A percentile compares a stretch with the other conserved stretches of the same genome.
phyloP scores from a whole-genome alignment of 2,113 vertebrate species.

The Paraplagusia blochii region DNA sequence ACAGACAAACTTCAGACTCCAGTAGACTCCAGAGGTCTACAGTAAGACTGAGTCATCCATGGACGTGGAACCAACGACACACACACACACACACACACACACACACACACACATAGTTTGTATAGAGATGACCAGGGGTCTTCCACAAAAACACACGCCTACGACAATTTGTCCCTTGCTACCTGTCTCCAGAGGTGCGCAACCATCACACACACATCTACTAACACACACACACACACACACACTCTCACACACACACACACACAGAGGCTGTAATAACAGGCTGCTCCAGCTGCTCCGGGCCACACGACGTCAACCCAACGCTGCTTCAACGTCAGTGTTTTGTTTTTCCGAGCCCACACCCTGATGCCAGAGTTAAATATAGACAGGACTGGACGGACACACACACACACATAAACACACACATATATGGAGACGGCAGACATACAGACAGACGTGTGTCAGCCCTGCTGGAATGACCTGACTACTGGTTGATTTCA shows the following conservation, averaged over 20 bases:
- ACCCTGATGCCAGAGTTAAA: constrained; percentile 69
- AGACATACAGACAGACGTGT: constrained; percentile 59
- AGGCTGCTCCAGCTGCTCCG: constrained; percentile 50
- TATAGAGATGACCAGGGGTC: neutral
- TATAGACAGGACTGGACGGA: constrained; percentile 49
- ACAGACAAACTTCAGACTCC: constrained; percentile 55
- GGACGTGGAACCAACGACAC: constrained; percentile 6
- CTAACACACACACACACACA: constrained; percentile 18
- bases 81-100: constrained; percentile 14
- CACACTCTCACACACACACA: constrained; percentile 23
- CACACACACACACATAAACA: constrained; percentile 30
- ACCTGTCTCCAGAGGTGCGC: constrained; percentile 52
- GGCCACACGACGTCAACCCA: constrained; percentile 61
- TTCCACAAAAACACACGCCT: constrained; percentile 17
- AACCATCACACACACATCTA: constrained; percentile 29
- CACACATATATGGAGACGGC: constrained; percentile 52
- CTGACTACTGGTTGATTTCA: constrained; percentile 26
- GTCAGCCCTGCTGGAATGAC: constrained; percentile 45
- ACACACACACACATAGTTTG: constrained; percentile 2
- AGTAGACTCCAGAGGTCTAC: constrained; percentile 24
- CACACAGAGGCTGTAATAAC: constrained; percentile 62
- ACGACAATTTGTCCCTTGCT: constrained; percentile 10
- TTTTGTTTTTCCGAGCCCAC: constrained; percentile 74
- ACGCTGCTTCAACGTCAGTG: constrained; percentile 59
- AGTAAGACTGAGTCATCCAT: constrained; percentile 29